Evolutionary conservation across 2,113 vertebrate genomes (phyloP).

Genomic region (Rhagologus leucostigma): DNA sequence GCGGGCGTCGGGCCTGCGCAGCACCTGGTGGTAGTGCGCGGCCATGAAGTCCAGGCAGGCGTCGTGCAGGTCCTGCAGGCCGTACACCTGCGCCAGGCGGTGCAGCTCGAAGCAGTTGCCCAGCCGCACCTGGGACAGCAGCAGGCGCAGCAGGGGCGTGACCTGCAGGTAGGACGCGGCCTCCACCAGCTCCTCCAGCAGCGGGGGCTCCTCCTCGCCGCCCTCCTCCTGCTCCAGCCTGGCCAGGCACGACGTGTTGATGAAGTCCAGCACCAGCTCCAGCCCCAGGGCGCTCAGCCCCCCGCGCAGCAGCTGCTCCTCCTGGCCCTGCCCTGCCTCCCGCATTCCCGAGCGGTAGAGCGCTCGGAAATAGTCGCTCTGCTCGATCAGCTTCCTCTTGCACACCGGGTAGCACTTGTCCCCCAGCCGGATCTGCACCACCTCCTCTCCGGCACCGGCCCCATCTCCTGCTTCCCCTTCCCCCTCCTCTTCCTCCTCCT

Average conservation of each 20-base stretch:
- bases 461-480: background rate
- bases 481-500: background rate
- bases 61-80: constrained; percentile 81
- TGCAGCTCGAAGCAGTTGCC: constrained; percentile 89
- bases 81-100: constrained; percentile 87
- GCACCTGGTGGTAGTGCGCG: constrained; percentile 84
- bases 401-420: constrained; percentile 86
- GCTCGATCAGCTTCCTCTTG: constrained; percentile 89
- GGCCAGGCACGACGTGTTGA: constrained; percentile 75
- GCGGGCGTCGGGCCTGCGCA: constrained; percentile 75
- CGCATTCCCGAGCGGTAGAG: constrained; percentile 94
- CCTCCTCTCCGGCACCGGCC: constrained; percentile 69
- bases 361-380: constrained; percentile 94
- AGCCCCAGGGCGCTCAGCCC: constrained; percentile 87
- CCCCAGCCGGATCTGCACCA: constrained; percentile 86
- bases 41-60: constrained; percentile 88
- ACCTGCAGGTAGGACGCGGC: constrained; percentile 93
- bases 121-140: constrained; percentile 82
- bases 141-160: constrained; percentile 84
- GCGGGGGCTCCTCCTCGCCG: constrained; percentile 44
- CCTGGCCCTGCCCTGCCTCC: constrained; percentile 80
- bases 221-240: constrained; percentile 45
- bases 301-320: constrained; percentile 87
- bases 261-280: constrained; percentile 91
- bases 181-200: constrained; percentile 88